phyloP scores from a whole-genome alignment of 1,140 invertebrate species.

The Portunus trituberculatus region DNA sequence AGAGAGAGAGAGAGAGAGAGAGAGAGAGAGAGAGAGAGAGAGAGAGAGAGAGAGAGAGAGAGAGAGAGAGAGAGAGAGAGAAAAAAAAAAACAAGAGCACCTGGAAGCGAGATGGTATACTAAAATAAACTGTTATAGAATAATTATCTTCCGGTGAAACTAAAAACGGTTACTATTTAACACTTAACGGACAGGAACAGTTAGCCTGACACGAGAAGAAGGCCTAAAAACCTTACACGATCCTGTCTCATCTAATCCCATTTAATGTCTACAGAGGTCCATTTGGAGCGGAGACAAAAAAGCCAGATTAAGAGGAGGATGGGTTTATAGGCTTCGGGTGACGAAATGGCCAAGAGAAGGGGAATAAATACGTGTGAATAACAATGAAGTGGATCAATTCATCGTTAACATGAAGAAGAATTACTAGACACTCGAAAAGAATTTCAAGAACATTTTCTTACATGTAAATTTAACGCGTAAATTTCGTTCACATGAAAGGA shows the following conservation, averaged over 20 bases:
- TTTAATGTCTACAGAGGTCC: neutral
- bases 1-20: too few relatives aligned
- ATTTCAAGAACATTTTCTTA: neutral
- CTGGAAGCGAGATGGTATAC: neutral
- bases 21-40: too few relatives aligned
- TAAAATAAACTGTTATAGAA: neutral
- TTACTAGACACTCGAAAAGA: neutral
- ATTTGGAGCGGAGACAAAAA: slow-evolving; percentile 12
- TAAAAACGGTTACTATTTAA: neutral
- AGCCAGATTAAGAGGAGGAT: slow-evolving; percentile 8
- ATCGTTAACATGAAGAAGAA: neutral
- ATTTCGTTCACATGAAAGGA: neutral
- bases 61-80: too few relatives aligned
- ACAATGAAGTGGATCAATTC: neutral
- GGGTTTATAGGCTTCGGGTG: neutral
- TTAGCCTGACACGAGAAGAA: neutral
- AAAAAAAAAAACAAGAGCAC: neutral
- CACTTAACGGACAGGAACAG: neutral
- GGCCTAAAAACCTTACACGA: neutral
- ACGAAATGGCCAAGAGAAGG: neutral
- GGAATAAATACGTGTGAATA: neutral
- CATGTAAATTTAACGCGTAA: too few relatives aligned
- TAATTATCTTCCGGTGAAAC: neutral
- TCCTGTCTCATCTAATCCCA: slow-evolving; percentile 52
- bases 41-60: too few relatives aligned